Evolutionary conservation across 2,888 invertebrate species (phyloP), one percentile per base, ranked within the genome.

Genomic region (Microctonus aethiopoides): DNA sequence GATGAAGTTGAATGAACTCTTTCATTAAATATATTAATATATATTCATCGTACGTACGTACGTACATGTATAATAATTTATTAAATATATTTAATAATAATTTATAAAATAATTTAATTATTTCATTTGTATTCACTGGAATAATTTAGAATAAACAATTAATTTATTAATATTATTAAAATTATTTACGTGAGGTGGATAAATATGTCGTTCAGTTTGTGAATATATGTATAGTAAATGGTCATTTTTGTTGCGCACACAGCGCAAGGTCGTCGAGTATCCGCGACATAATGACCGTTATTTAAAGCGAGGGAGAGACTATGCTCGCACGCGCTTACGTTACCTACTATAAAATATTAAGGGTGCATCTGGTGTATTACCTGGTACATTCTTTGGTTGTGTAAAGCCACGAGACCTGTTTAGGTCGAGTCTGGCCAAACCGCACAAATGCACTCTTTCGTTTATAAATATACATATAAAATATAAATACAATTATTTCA

Each of bases 221-320:
- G 20, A 67, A 34, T 54, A 54, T 67, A n/a, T 51, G 62, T 29
- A 64, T 67, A 63, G 70, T 73, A 24, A 24, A 9, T 29, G 46
- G 20, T 46, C 46, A 46, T 46, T 16, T 46, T 20, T 56, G n/a
- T 29, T 51, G 26, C 20, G 65, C 20, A 60, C 34, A 56, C 54
- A 32, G 57, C 57, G 57, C 64, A 71, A 73, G 66, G 63, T 62
- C 74, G 59, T 68, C 71, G 60, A 73, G 72, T 76, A 74, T 64
- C 72, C 74, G 66, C 71, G 74, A 77, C 72, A 70, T 82, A 82
- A 82, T 78, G 77, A 80, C 78, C 75, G 79, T 82, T 80, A 81
- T 81, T 82, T 81, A 79, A 80, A 80, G 70, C 74, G 77, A 74
- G 70, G 51, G 56, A 34, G 61, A 64, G 64, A 52, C 29, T 24